Percentiles rank a stretch among this genome's conserved stretches.
These are phyloP conservation scores for Xanthostigma xanthostigma DNA, from an alignment of 2,888 invertebrate species.

Conservation along the genomic window DNA sequence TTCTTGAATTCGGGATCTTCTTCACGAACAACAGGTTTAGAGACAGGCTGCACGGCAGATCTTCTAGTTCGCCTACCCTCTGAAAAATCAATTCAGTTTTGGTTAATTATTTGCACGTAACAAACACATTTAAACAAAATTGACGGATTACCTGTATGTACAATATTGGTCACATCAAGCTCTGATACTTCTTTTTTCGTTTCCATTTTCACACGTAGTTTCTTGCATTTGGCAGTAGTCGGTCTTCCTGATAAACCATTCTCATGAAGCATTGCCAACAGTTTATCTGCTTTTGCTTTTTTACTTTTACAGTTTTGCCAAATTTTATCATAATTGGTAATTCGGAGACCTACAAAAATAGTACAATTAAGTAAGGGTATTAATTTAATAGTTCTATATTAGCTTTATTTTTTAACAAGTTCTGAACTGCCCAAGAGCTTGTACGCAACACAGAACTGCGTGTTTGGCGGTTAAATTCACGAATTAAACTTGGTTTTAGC, in stretches of 20 bases:
- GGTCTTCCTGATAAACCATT: constrained; percentile 1
- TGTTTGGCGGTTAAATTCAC: too few relatives aligned
- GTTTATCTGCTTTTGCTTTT: neutral
- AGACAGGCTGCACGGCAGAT: too few relatives aligned
- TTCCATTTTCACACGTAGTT: neutral
- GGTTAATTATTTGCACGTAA: too few relatives aligned
- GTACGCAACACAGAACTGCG: too few relatives aligned
- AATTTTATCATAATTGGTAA: neutral
- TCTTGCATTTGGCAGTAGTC: neutral
- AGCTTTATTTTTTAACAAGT: too few relatives aligned
- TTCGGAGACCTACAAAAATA: neutral
- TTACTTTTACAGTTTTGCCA: constrained; percentile 2
- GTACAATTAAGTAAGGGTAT: neutral
- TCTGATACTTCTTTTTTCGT: constrained; percentile 1
- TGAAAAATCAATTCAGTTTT: neutral
- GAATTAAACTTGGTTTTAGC: too few relatives aligned
- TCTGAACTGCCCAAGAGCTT: too few relatives aligned
- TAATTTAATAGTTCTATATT: too few relatives aligned
- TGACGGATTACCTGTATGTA: neutral
- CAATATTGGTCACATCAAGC: neutral
- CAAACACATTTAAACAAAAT: too few relatives aligned
- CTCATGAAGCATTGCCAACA: neutral
- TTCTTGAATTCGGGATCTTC: neutral
- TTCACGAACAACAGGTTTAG: neutral
- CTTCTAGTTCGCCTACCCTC: neutral